Percentiles rank a stretch among this genome's conserved stretches.
phyloP scores from a whole-genome alignment of 2,797 vertebrate species.

The Sciaenops ocellatus region DNA sequence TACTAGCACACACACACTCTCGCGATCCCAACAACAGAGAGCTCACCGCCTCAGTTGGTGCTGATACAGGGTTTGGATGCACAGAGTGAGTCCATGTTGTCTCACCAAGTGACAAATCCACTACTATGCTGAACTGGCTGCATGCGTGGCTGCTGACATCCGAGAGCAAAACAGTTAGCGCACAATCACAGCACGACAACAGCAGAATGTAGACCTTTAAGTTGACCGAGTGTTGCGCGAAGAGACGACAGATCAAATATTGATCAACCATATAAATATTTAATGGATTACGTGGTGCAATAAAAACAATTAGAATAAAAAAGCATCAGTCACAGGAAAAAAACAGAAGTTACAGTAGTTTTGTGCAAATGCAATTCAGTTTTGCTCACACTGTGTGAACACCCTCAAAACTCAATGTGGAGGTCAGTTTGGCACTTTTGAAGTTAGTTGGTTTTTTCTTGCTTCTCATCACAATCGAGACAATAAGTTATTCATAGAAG shows the following conservation, averaged over 20 bases:
- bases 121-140: conserved; percentile 39
- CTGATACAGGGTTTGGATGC: conserved; percentile 55
- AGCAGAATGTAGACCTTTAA: neutral
- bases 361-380: conserved; percentile 88
- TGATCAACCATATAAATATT: conserved; percentile 86
- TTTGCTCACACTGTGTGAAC: conserved; percentile 64
- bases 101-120: conserved; percentile 65
- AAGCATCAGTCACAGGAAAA: conserved; percentile 96
- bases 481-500: conserved; percentile 1
- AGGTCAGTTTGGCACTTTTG: conserved; percentile 90
- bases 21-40: neutral
- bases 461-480: conserved; percentile 46
- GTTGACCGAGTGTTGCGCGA: neutral
- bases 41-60: conserved; percentile 29
- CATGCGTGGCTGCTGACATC: conserved; percentile 34
- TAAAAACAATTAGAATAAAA: conserved; percentile 93
- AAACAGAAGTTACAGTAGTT: conserved; percentile 99
- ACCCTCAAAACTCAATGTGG: conserved; percentile 79
- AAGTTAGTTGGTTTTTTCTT: conserved; percentile 75
- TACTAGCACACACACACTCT: conserved; percentile 9
- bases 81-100: conserved; percentile 51
- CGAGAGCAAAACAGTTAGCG: neutral
- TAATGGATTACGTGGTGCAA: conserved; percentile 92
- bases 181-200: neutral
- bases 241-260: conserved; percentile 79